phyloP scores from a whole-genome alignment of 2,113 vertebrate species.

The Macquaria australasica region DNA sequence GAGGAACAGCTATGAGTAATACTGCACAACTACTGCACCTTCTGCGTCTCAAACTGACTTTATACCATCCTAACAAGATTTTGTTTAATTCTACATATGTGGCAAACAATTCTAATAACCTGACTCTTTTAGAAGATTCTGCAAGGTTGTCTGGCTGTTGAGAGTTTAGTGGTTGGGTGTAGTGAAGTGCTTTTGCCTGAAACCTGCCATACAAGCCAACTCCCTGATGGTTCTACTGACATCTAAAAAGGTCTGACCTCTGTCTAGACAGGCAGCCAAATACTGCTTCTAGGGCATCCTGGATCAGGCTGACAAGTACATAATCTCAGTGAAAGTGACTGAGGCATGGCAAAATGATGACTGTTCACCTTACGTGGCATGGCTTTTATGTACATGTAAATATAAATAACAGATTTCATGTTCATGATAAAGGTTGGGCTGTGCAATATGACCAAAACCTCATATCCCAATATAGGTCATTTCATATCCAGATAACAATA shows the following conservation, averaged over 20 bases:
- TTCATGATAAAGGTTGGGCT: background rate
- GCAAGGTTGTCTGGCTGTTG: conserved; percentile 41
- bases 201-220: conserved; percentile 40
- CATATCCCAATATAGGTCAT: no score
- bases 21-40: background rate
- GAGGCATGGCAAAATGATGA: background rate
- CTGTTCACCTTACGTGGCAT: background rate
- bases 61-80: background rate
- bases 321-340: conserved; percentile 59
- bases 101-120: background rate
- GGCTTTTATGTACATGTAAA: background rate
- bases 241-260: conserved; percentile 59
- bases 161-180: conserved; percentile 33
- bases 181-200: conserved; percentile 52
- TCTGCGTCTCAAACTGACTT: background rate
- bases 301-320: conserved; percentile 50
- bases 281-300: conserved; percentile 47
- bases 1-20: background rate
- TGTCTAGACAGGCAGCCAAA: conserved; percentile 50
- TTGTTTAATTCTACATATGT: background rate
- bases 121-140: background rate
- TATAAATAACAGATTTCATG: background rate
- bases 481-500: no score
- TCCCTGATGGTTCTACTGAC: conserved; percentile 54
- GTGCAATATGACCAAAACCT: no score